Evolutionary conservation across 1,140 invertebrate species (phyloP).

Genomic region (Holcopasites calliopsidis): DNA sequence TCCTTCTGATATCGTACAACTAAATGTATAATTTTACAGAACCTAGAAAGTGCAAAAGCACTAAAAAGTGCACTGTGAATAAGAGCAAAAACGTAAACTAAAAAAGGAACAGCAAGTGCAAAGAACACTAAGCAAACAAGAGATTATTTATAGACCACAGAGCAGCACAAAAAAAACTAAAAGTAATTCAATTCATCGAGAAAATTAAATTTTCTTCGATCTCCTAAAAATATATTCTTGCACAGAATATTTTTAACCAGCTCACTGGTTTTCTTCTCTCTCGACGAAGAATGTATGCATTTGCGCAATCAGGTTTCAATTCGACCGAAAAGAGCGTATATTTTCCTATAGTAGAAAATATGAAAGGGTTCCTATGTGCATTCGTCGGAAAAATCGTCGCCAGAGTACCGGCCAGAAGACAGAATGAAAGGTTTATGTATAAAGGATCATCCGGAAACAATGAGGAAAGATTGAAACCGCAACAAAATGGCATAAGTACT

Average conservation of each 20-base stretch:
- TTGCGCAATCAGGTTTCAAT: neutral
- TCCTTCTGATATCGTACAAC: no score
- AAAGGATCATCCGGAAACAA: neutral
- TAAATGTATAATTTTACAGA: no score
- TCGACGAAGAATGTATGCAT: neutral
- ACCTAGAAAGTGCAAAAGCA: slow-evolving; percentile 3
- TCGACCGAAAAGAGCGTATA: neutral
- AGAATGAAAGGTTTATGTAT: slow-evolving; percentile 3
- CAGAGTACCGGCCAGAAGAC: neutral
- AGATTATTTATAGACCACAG: slow-evolving; percentile 8
- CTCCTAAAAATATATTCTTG: slow-evolving; percentile 2
- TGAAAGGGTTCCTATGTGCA: neutral
- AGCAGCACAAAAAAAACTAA: slow-evolving; percentile 26
- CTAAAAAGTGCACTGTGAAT: slow-evolving; percentile 4
- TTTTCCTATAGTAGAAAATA: no score
- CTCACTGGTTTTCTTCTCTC: no score
- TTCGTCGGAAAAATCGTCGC: neutral
- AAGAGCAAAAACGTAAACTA: no score
- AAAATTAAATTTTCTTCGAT: slow-evolving; percentile 23
- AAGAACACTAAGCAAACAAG: slow-evolving; percentile 2
- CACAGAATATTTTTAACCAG: neutral
- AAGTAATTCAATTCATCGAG: slow-evolving; percentile 4
- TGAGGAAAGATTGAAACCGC: neutral
- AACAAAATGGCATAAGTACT: neutral
- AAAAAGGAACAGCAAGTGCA: neutral